Base-by-base conservation (phyloP, 2,888 invertebrate species). In the Dione vanillae region DNA sequence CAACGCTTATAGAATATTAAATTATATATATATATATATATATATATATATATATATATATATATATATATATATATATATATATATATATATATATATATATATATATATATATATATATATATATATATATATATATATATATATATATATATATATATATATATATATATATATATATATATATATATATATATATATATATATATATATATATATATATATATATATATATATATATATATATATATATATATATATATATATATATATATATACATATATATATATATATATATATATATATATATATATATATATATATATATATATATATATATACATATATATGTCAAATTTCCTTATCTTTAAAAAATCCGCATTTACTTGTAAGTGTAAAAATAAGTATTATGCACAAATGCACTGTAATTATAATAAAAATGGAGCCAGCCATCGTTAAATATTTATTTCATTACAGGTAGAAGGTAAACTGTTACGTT, bases 401-500 rank as follows among this genome's bases (percentile, higher is more conserved):
- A 40, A 16, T 0, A 11, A 40, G 16, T 40, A 16, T 40, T 56
- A 35, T 1, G 35, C 16, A 54, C 35, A 37, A 35, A 37, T 54
- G 16, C 56, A 56, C 37, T 11, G 16, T 37, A 56, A 56, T 56
- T 40, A 27, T 27, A 14, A 12, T 16, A 56, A 49, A 37, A 56
- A 56, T 40, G 11, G 16, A 37, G 10, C 2, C 56, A 40, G 37
- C 56, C 16, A 16, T 19, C 12, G 6, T 56, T 56, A 16, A 56
- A 40, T 56, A 56, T 56, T 56, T 56, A 37, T 37, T 56, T 56
- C 16, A 37, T 56, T 56, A 56, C 12, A 37, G 16, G 16, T 16
- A 56, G 37, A 56, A 40, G 37, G 37, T 54, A 56, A 56, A 56
- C 37, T 40, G 16, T 56, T 56, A 37, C 56, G 16, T 37, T n/a